Evolutionary conservation across 2,113 vertebrate species (phyloP), one percentile per base, ranked within the genome.

Genomic region (Sander lucioperca): DNA sequence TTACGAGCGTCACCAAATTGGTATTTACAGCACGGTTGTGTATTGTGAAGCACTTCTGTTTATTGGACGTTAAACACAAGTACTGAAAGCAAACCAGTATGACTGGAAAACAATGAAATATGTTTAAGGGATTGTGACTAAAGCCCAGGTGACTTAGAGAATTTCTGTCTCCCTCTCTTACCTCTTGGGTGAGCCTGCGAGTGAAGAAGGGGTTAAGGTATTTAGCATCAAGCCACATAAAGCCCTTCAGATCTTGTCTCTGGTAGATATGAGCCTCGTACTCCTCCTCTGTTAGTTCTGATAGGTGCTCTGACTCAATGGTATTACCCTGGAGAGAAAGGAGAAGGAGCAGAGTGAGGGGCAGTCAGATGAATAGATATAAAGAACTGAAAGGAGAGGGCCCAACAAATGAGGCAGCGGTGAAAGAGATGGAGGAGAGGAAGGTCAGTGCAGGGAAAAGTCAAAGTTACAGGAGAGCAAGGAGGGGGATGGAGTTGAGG

Each of bases 141-240:
- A 33, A 5, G 33, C 33, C 33, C 33, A 33, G 16, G 36, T 48
- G n/a, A 21, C 43, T 54, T n/a, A 13, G 2, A 53, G 10, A 36
- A 67, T 58, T 54, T 72, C 25, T 62, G 16, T 54, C 19, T 48
- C 72, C 43, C 51, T 50, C 47, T 6, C 95, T 91, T 78, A 99
- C 98, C 95, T 99, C 98, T 87, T 98, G 98, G 2, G 98, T 99
- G 79, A 99, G 96, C 73, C 98, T 94, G 64, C 98, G 96, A 2
- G 98, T 99, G 93, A 99, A 98, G 93, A 99, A 99, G 65, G 98
- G 98, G 94, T 99, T 99, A 89, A 99, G 94, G 84, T 99, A 99
- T 89, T 97, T 99, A 25, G 97, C 98, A 54, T 99, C 98, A 25
- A 99, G 94, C 96, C 98, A 97, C 97, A 99, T 95, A 87, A 99